Evolutionary conservation across 2,888 invertebrate genomes (phyloP).

Genomic region (Piscicola geometra): DNA sequence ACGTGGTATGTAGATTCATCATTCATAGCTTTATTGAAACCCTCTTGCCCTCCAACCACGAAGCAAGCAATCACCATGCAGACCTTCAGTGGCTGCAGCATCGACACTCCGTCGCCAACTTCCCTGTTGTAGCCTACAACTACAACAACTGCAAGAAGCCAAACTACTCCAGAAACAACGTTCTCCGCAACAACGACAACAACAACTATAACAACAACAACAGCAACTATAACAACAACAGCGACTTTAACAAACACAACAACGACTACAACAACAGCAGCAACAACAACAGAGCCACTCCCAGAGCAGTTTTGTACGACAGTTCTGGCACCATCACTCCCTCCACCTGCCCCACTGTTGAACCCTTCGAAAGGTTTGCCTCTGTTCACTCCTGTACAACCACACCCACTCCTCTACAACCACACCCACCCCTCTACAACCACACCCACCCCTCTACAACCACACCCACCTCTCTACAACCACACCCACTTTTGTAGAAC

Average conservation of each 20-base stretch:
- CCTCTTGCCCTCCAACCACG: no score
- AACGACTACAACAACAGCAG: slow-evolving; percentile 13
- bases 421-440: no score
- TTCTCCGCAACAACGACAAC: background rate
- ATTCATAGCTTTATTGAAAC: no score
- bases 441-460: no score
- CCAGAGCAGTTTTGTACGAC: background rate
- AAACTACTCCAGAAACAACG: no score
- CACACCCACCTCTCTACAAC: no score
- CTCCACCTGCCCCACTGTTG: background rate
- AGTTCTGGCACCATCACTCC: slow-evolving; percentile 26
- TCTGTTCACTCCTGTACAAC: no score
- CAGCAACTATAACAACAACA: background rate
- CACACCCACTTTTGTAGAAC: no score
- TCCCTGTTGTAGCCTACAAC: background rate
- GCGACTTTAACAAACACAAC: background rate
- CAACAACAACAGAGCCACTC: background rate
- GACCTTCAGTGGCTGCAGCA: background rate
- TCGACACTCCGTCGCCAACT: slow-evolving; percentile 15
- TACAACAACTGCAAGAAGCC: no score
- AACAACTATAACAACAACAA: slow-evolving; percentile 10
- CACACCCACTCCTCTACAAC: no score
- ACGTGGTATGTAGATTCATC: no score
- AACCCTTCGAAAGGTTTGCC: background rate
- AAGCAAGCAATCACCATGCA: no score